phyloP scores from a whole-genome alignment of 2,113 vertebrate species.

The Dipodomys spectabilis region DNA sequence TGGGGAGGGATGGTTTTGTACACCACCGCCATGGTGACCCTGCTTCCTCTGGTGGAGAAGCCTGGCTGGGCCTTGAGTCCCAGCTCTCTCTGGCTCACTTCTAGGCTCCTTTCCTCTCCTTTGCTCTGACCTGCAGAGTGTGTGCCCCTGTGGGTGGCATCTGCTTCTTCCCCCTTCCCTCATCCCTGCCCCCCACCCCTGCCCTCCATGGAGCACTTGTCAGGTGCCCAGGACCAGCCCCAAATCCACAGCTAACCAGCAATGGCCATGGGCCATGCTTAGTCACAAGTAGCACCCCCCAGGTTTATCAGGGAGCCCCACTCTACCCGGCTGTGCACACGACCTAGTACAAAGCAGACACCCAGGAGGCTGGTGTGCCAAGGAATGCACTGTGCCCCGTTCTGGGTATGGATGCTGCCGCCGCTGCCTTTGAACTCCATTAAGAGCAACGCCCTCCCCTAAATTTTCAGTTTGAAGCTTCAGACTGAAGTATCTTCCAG shows the following conservation, averaged over 20 bases:
- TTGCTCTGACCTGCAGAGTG: accelerated
- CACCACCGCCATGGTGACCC: not conserved
- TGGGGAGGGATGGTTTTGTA: not conserved
- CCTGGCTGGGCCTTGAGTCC: not conserved
- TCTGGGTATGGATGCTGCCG: too few species aligned
- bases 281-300: not conserved
- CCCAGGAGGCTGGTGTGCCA: too few species aligned
- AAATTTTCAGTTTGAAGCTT: not conserved
- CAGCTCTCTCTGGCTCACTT: not conserved
- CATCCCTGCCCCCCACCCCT: too few species aligned
- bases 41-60: not conserved
- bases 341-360: not conserved
- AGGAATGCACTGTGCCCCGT: too few species aligned
- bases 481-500: not conserved
- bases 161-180: not conserved
- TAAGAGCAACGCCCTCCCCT: too few species aligned
- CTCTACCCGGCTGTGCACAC: too few species aligned
- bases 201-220: too few species aligned
- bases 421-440: too few species aligned
- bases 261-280: too few species aligned
- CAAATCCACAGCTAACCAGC: not conserved
- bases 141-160: not conserved
- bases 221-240: not conserved
- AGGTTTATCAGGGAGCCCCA: not conserved
- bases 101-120: not conserved